Evolutionary conservation across 1,140 invertebrate species (phyloP).

Genomic region (Drosophila sucinea): DNA sequence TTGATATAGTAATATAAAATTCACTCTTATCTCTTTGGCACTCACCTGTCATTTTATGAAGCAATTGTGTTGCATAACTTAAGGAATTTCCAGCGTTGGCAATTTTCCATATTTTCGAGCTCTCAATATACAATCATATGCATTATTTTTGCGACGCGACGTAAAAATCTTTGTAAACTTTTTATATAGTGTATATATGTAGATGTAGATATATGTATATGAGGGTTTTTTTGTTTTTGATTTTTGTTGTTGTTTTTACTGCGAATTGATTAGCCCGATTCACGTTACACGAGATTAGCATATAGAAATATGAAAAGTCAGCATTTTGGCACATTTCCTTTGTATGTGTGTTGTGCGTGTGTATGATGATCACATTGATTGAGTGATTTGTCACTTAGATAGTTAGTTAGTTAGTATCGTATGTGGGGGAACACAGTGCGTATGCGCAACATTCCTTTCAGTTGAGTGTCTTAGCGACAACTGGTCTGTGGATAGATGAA

Average conservation of each 20-base stretch:
- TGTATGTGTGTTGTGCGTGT: slow-evolving; percentile 1
- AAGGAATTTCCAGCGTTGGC: slow-evolving; percentile 48
- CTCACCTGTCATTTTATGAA: slow-evolving; percentile 55
- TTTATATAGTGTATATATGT: neutral
- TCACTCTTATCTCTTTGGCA: slow-evolving; percentile 14
- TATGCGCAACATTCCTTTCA: slow-evolving; percentile 56
- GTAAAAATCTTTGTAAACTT: slow-evolving; percentile 1
- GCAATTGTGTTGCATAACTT: slow-evolving; percentile 21
- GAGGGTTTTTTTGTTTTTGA: slow-evolving; percentile 13
- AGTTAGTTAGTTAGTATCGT: slow-evolving; percentile 15
- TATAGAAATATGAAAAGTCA: slow-evolving; percentile 29
- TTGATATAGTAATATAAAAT: slow-evolving; percentile 29
- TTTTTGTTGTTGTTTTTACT: slow-evolving; percentile 36
- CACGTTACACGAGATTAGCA: slow-evolving; percentile 50
- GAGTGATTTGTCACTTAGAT: slow-evolving; percentile 19
- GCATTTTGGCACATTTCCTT: slow-evolving; percentile 2
- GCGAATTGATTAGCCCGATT: slow-evolving; percentile 51
- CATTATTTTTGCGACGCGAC: neutral
- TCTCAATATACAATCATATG: slow-evolving; percentile 2
- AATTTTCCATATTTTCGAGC: slow-evolving; percentile 30
- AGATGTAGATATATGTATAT: neutral
- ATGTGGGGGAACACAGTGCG: slow-evolving; percentile 42
- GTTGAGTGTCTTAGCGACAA: slow-evolving; percentile 53
- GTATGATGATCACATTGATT: slow-evolving; percentile 32
- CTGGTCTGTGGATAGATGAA: slow-evolving; percentile 32